Conservation (phyloP, 2,113 vertebrate genomes). For the Paradisaea rubra region DNA sequence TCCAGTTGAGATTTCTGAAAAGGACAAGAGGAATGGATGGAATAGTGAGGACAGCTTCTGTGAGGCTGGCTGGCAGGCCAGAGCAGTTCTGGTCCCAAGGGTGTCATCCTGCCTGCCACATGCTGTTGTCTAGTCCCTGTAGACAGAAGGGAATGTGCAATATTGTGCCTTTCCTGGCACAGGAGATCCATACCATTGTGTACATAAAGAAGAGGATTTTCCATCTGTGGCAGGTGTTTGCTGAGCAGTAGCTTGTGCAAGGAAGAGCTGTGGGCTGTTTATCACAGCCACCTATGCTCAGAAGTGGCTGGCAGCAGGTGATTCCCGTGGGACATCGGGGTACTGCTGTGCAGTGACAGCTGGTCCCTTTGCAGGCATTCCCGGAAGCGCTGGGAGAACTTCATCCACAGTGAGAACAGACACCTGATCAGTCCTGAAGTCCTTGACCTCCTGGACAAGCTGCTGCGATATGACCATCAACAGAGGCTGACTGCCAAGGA, state of each 20-base stretch:
- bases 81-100: neutral
- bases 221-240: neutral
- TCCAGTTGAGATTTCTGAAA: neutral
- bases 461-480: conserved; percentile 98
- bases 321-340: neutral
- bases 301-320: neutral
- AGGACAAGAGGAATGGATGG: neutral
- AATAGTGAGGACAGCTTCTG: neutral
- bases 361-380: conserved; percentile 78
- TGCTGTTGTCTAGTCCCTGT: neutral
- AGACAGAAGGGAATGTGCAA: neutral
- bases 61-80: neutral
- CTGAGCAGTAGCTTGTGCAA: neutral
- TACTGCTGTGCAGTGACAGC: neutral
- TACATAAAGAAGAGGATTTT: neutral
- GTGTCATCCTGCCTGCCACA: neutral
- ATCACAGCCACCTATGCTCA: neutral
- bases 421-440: conserved; percentile 95
- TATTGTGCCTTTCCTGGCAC: neutral
- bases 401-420: conserved; percentile 96
- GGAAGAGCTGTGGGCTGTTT: neutral
- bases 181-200: too few species aligned
- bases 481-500: conserved; percentile 95
- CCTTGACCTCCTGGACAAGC: conserved; percentile 94
- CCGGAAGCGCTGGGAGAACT: conserved; percentile 97